phyloP scores from a whole-genome alignment of 2,113 vertebrate species.

The Sylvilagus bachmani region DNA sequence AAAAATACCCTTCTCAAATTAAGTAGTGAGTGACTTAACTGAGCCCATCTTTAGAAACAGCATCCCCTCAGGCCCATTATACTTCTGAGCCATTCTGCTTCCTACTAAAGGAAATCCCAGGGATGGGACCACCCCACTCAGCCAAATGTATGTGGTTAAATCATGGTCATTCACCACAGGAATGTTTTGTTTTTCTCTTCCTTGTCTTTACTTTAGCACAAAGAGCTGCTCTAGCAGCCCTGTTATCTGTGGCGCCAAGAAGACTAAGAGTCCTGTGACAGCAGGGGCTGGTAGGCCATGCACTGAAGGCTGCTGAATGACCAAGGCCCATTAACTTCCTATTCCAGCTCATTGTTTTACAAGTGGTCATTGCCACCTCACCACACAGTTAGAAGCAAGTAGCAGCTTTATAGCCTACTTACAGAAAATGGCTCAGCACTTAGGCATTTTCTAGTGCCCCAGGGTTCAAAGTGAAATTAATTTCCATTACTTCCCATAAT shows the following conservation, averaged over 20 bases:
- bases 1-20: neutral
- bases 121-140: neutral
- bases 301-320: conserved; percentile 6
- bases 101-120: conserved; percentile 76
- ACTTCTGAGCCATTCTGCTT: conserved; percentile 57
- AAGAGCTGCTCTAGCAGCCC: conserved; percentile 39
- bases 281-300: neutral
- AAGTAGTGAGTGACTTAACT: neutral
- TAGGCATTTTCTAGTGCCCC: conserved; percentile 68
- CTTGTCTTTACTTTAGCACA: conserved; percentile 48
- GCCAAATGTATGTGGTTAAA: conserved; percentile 48
- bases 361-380: conserved; percentile 64
- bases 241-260: conserved; percentile 56
- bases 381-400: conserved; percentile 42
- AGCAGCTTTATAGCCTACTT: conserved; percentile 68
- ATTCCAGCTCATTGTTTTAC: conserved; percentile 70
- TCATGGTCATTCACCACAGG: neutral
- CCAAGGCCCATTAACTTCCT: conserved; percentile 66
- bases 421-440: conserved; percentile 75
- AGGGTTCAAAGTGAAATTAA: conserved; percentile 78
- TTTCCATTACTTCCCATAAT: conserved; percentile 78
- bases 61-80: conserved; percentile 54
- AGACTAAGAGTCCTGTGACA: conserved; percentile 30
- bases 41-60: conserved; percentile 61
- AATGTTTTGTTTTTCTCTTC: conserved; percentile 51